These are phyloP conservation scores for Dyspetes luteomarginatus DNA, from an alignment of 2,888 invertebrate species.

Conservation along the genomic window DNA sequence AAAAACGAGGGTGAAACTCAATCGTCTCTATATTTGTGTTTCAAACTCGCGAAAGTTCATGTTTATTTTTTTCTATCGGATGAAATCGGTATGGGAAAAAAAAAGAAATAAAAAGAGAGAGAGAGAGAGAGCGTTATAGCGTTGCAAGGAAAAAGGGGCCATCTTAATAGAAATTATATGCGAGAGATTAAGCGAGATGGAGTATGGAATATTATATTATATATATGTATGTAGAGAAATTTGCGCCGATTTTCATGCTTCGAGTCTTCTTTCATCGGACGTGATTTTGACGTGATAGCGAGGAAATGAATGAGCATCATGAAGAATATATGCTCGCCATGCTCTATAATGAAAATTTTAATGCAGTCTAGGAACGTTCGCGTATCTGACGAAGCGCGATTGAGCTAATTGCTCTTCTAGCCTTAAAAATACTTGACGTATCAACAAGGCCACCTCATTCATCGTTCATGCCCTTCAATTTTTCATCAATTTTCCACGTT, in stretches of 20 bases:
- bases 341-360: slow-evolving; percentile 67
- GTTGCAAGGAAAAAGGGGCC: slow-evolving; percentile 15
- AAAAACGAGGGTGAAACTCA: slow-evolving; percentile 21
- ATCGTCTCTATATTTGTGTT: neutral
- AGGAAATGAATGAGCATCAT: slow-evolving; percentile 24
- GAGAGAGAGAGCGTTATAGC: slow-evolving; percentile 10
- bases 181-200: slow-evolving; percentile 36
- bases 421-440: slow-evolving; percentile 4
- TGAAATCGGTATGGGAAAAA: slow-evolving; percentile 4
- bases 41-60: slow-evolving; percentile 34
- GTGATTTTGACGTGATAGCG: slow-evolving; percentile 63
- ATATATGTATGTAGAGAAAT: slow-evolving; percentile 62
- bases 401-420: slow-evolving; percentile 36
- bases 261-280: slow-evolving; percentile 66
- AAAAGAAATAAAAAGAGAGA: neutral
- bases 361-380: slow-evolving; percentile 51
- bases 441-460: slow-evolving; percentile 1
- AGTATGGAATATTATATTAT: slow-evolving; percentile 18
- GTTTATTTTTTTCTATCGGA: slow-evolving; percentile 25
- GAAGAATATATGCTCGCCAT: neutral
- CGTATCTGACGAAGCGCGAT: slow-evolving; percentile 28
- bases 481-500: neutral
- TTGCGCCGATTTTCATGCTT: slow-evolving; percentile 71
- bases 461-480: neutral
- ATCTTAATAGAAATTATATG: slow-evolving; percentile 2